Base-by-base conservation (phyloP, 2,797 vertebrate species). In the Malurus splendens region DNA sequence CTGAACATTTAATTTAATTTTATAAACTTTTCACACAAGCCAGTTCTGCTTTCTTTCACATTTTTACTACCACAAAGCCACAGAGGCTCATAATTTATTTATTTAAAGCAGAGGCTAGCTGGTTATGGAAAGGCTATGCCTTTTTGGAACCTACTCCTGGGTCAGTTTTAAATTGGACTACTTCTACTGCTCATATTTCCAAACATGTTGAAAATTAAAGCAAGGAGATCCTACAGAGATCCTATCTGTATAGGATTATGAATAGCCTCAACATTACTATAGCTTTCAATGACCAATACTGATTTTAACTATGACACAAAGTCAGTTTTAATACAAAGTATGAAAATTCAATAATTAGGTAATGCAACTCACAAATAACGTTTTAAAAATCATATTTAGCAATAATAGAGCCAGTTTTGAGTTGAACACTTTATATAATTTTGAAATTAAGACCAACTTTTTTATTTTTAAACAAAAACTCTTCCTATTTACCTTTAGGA, bases 21-120 rank as follows among this genome's bases (percentile, higher is more conserved):
- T 42, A 79, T 50, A 18, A 80, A 82, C 42, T 50, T 88, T 64
- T 74, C 44, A 76, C 27, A 50, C 16, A 70, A 67, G 60, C 5
- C 52, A 77, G 67, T 76, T 82, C 19, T 66, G 13, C 15, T 57
- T 60, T 32, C 39, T 80, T 86, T 64, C 57, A 36, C 12, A 33
- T 39, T 78, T 86, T 89, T 61, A 72, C 28, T 42, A 44, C n/a
- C 65, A 61, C 7, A 84, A 82, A 93, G 56, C 32, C 62, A 81
- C 22, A 72, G 33, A 83, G n/a, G 20, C 7, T 81, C 27, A 57
- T n/a, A 0, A 81, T 62, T 87, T 52, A 62, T 56, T 84, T 78
- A 68, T 52, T 73, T 85, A 73, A 82, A 60, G 50, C 32, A 78
- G 61, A 80, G 32, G 47, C 36, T 51, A 68, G 12, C 10, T 52